Evolutionary conservation across 2,888 invertebrate genomes (phyloP), one percentile per base, ranked within the genome.

Genomic region (Salticus scenicus): DNA sequence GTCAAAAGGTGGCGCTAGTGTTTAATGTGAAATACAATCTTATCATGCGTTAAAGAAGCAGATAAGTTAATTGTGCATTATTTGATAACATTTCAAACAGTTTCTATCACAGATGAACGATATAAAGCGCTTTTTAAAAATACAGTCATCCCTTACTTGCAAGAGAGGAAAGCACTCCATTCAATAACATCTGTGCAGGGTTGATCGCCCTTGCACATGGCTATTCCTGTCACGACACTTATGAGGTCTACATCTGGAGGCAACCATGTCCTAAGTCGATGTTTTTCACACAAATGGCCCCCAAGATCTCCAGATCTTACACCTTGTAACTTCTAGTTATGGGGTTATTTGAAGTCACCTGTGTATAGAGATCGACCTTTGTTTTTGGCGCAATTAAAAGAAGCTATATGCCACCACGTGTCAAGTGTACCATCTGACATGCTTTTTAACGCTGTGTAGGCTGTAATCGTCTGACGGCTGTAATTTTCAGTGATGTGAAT

Each of bases 31-130:
- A n/a, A n/a, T n/a, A n/a, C n/a, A n/a, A n/a, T n/a, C n/a, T n/a
- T n/a, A n/a, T n/a, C n/a, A n/a, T n/a, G n/a, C n/a, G n/a, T n/a
- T n/a, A n/a, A n/a, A n/a, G n/a, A n/a, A n/a, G n/a, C n/a, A n/a
- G n/a, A n/a, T n/a, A n/a, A n/a, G n/a, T n/a, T n/a, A n/a, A n/a
- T n/a, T n/a, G n/a, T n/a, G n/a, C n/a, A n/a, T n/a, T n/a, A n/a
- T n/a, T n/a, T n/a, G n/a, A n/a, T n/a, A n/a, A 63, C 63, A 27
- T 28, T 63, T 63, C 63, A 63, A 28, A 63, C 63, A 28, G 63
- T 63, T 63, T 63, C 27, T 63, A 27, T 63, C 12, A 63, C 63
- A 63, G 27, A 8, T 1, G 2, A 63, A 27, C 17, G 63, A 28
- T 63, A 63, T 28, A 4, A 2, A 63, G 63, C 63, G 12, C 63